phyloP scores from a whole-genome alignment of 1,140 invertebrate genomes.

The Trichogramma pretiosum region DNA sequence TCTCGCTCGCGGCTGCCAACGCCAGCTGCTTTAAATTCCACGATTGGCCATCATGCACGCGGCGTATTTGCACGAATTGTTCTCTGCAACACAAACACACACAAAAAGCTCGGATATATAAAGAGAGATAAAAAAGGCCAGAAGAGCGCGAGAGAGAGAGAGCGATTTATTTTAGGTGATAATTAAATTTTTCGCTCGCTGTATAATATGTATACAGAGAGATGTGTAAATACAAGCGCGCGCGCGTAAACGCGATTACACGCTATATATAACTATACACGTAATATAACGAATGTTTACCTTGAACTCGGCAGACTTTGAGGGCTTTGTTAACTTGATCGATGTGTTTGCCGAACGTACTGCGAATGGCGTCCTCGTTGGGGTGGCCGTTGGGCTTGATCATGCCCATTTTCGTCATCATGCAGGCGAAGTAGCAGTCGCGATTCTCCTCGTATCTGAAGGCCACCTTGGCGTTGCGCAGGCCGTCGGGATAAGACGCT shows the following conservation, averaged over 20 bases:
- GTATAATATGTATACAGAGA: too few relatives aligned
- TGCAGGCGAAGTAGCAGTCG: conserved; percentile 15
- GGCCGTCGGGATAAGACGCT: conserved; percentile 7
- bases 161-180: too few relatives aligned
- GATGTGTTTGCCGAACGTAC: conserved; percentile 10
- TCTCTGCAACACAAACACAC: neutral
- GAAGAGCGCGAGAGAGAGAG: too few relatives aligned
- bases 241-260: too few relatives aligned
- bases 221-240: too few relatives aligned
- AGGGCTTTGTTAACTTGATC: conserved; percentile 10
- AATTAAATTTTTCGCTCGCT: too few relatives aligned
- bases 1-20: too few relatives aligned
- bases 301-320: conserved; percentile 5
- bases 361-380: conserved; percentile 5
- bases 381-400: conserved; percentile 9
- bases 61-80: conserved; percentile 11
- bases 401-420: conserved; percentile 18
- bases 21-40: conserved; percentile 6
- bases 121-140: too few relatives aligned
- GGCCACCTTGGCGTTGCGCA: conserved; percentile 7
- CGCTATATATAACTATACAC: too few relatives aligned
- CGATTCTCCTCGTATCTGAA: conserved; percentile 6
- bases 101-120: too few relatives aligned
- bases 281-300: too few relatives aligned
- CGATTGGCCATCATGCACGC: conserved; percentile 14